phyloP scores from a whole-genome alignment of 2,888 invertebrate species.

The Dryobotodes eremita region DNA sequence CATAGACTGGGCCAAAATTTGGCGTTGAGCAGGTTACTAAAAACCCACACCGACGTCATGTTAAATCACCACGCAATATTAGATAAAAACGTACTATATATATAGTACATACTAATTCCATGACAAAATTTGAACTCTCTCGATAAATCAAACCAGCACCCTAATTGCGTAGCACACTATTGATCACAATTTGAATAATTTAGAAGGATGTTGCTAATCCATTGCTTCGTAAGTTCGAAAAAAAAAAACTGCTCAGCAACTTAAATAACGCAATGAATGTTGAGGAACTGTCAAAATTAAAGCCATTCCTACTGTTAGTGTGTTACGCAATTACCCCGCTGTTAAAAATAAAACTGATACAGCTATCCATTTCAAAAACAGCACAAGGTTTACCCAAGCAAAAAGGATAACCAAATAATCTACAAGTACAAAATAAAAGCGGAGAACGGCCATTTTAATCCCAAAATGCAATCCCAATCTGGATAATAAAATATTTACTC shows the following conservation, averaged over 20 bases:
- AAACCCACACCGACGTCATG: background rate
- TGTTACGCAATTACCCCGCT: too few relatives aligned
- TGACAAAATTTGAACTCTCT: background rate
- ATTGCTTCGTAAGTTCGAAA: too few relatives aligned
- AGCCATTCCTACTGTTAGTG: too few relatives aligned
- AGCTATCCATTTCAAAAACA: background rate
- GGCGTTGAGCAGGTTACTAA: too few relatives aligned
- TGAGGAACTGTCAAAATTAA: too few relatives aligned
- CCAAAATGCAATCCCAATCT: conserved; percentile 73
- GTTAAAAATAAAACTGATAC: background rate
- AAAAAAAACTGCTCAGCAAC: too few relatives aligned
- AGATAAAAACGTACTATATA: background rate
- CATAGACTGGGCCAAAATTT: background rate
- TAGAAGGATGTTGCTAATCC: too few relatives aligned
- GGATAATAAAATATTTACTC: conserved; percentile 81
- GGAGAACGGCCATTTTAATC: conserved; percentile 54
- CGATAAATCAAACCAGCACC: background rate
- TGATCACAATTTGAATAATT: too few relatives aligned
- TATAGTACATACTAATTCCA: background rate
- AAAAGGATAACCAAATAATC: conserved; percentile 43
- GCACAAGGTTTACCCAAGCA: conserved; percentile 4
- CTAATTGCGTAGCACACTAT: too few relatives aligned
- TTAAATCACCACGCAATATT: background rate
- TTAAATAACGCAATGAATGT: too few relatives aligned
- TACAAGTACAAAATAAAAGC: conserved; percentile 40